A percentile compares a stretch with the other conserved stretches of the same genome.
These are phyloP conservation scores for Ispidina lecontei DNA, from an alignment of 2,797 vertebrate genomes.

Conservation along the genomic window DNA sequence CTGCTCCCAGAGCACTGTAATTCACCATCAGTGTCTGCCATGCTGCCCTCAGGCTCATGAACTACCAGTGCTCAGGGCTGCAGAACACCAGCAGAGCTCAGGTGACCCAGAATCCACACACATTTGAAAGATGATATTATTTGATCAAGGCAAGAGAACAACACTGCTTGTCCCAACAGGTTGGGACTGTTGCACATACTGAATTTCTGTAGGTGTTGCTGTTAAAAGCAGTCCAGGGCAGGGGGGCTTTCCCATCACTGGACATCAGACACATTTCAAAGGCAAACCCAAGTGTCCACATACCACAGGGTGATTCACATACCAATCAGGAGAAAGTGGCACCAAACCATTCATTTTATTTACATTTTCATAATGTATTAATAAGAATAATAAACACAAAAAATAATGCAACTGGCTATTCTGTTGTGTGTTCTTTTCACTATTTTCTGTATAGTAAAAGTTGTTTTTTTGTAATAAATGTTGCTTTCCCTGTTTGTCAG, in stretches of 20 bases:
- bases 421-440: background rate
- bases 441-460: background rate
- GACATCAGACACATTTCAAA: background rate
- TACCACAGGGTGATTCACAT: background rate
- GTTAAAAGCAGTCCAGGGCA: background rate
- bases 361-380: background rate
- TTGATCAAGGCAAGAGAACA: background rate
- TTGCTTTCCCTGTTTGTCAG: background rate
- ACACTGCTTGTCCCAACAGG: background rate
- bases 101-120: background rate
- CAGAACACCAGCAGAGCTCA: background rate
- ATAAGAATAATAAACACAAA: background rate
- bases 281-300: background rate
- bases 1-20: background rate
- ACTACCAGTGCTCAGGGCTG: background rate
- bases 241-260: background rate
- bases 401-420: background rate
- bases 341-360: background rate
- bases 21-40: background rate
- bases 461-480: background rate
- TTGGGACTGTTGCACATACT: background rate
- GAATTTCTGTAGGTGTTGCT: background rate
- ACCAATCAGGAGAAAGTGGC: background rate
- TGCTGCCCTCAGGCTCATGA: background rate
- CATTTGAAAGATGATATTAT: background rate